Conservation (phyloP, 2,797 vertebrate species). For the Todus mexicanus region DNA sequence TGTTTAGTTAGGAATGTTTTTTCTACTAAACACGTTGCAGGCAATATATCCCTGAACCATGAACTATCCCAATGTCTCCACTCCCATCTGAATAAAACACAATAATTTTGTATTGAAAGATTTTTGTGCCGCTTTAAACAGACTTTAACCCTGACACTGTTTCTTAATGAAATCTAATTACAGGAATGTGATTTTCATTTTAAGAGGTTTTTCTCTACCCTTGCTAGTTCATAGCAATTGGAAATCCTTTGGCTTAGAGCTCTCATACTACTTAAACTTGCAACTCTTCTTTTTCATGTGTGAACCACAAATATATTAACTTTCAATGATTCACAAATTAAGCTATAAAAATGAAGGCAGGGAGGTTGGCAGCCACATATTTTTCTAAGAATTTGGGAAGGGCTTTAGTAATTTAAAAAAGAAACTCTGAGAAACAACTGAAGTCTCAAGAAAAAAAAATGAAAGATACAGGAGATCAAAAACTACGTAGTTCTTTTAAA, state of each 20-base stretch:
- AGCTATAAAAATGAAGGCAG: neutral
- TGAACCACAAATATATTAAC: neutral
- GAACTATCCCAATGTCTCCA: neutral
- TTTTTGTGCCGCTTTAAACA: neutral
- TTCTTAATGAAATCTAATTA: slow-evolving; percentile 15
- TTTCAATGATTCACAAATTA: neutral
- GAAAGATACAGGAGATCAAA: neutral
- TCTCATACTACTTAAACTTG: neutral
- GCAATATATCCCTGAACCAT: neutral
- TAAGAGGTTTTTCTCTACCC: neutral
- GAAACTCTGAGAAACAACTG: neutral
- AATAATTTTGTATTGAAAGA: neutral
- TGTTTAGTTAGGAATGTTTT: neutral
- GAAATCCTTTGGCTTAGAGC: neutral
- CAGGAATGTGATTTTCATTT: neutral
- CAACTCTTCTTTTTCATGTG: neutral
- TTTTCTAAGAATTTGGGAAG: neutral
- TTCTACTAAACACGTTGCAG: neutral
- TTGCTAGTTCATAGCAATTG: neutral
- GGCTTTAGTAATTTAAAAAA: neutral
- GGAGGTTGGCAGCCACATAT: neutral
- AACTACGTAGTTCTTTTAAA: neutral
- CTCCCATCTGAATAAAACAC: neutral
- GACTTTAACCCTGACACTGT: neutral
- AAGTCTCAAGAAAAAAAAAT: neutral